phyloP scores from a whole-genome alignment of 1,140 invertebrate genomes.

The Hyles euphorbiae region DNA sequence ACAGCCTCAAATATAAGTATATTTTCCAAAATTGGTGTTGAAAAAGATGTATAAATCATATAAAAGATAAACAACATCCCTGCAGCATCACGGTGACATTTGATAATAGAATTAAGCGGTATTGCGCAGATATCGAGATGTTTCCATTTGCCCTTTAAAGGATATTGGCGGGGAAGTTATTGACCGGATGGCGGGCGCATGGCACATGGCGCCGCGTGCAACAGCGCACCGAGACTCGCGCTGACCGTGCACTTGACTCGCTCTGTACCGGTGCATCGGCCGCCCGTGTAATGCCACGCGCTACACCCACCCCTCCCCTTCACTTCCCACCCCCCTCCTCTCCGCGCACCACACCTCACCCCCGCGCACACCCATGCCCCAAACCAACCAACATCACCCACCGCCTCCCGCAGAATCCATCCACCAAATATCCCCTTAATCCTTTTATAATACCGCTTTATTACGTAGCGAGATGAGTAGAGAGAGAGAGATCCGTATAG shows the following conservation, averaged over 20 bases:
- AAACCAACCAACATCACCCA: constrained; percentile 12
- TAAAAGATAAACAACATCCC: too few relatives aligned
- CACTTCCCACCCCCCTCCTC: constrained; percentile 14
- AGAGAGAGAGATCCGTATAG: too few relatives aligned
- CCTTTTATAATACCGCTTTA: too few relatives aligned
- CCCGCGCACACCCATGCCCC: constrained; percentile 18
- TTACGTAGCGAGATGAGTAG: too few relatives aligned
- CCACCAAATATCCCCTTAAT: too few relatives aligned
- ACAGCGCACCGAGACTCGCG: constrained; percentile 40
- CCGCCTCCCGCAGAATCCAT: background rate
- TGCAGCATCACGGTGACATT: too few relatives aligned
- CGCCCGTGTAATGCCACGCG: constrained; percentile 32
- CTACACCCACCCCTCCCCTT: constrained; percentile 14
- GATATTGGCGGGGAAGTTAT: constrained; percentile 34
- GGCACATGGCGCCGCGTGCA: constrained; percentile 37
- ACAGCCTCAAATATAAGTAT: too few relatives aligned
- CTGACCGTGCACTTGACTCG: constrained; percentile 64
- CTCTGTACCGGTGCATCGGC: constrained; percentile 50
- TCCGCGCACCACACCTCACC: constrained; percentile 14
- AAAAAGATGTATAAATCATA: too few relatives aligned
- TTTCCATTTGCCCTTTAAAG: constrained; percentile 9
- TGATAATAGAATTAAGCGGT: too few relatives aligned
- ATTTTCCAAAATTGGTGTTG: too few relatives aligned
- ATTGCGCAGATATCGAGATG: too few relatives aligned
- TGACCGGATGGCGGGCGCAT: constrained; percentile 56